Base-by-base conservation (phyloP, 2,888 invertebrate genomes). In the Megaustenia siamemsis region DNA sequence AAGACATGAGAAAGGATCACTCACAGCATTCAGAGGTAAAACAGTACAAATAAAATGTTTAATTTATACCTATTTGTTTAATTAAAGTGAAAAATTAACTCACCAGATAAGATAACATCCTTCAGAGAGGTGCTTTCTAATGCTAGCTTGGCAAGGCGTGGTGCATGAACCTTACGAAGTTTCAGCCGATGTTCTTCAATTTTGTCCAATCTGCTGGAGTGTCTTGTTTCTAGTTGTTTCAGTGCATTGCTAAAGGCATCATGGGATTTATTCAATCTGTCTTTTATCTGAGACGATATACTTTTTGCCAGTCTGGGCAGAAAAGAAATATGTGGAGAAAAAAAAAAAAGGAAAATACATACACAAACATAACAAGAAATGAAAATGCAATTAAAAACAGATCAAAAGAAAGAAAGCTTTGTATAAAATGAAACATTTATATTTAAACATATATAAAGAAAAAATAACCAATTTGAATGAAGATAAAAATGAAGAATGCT, bases 41-140 rank as follows among this genome's bases (percentile, higher is more conserved):
- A n/a, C n/a, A n/a, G n/a, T n/a, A n/a, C n/a, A 49, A 49, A 49
- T 15, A 49, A 6, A 49, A 49, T 49, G 15, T 6, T 49, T 49
- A 49, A 49, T 49, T 6, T 49, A 49, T 49, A 6, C 15, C 15
- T 18, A 53, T 53, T 53, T 53, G 18, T 53, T 24, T 53, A 18
- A 6, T 53, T 6, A 21, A 53, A 53, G 53, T 28, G 21, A 35
- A 12, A 43, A 71, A 12, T 24, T n/a, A 35, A 88, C 91, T 88
- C 90, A 86, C 97, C 97, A 93, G 96, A 96, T 90, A 96, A 95
- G 0, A 97, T 95, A 83, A 96, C 95, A 93, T 97, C 97, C 88
- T 96, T 96, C 93, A 97, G 95, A 0, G 97, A 97, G 0, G 97
- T 97, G 87, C 97, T 97, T 92, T 97, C 97, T 43, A 98, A 94